Conservation (phyloP, 2,797 vertebrate species). For the Hirundo rustica region DNA sequence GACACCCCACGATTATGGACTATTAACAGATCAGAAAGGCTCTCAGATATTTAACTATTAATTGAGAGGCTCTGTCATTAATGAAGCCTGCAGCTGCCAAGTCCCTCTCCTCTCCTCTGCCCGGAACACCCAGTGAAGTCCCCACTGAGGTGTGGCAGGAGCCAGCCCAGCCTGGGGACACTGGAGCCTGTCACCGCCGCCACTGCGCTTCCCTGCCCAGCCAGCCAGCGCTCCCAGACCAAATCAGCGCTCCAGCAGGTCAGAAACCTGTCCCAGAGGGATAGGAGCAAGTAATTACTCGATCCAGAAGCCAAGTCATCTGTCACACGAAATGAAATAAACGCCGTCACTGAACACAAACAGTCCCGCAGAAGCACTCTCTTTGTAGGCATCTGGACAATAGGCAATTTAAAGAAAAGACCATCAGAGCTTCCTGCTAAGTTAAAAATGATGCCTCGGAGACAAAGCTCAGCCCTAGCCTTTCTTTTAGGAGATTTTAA, state of each 20-base stretch:
- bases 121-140: background rate
- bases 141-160: background rate
- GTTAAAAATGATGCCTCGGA: constrained; percentile 33
- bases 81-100: background rate
- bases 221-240: background rate
- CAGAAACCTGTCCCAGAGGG: background rate
- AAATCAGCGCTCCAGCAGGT: background rate
- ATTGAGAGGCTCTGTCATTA: background rate
- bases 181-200: background rate
- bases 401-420: constrained; percentile 54
- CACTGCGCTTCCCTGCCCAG: accelerated
- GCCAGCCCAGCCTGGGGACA: background rate
- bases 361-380: constrained; percentile 48
- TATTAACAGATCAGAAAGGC: background rate
- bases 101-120: background rate
- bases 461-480: constrained; percentile 14
- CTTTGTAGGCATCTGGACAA: constrained; percentile 28
- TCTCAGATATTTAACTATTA: background rate
- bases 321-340: constrained; percentile 53
- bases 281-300: background rate
- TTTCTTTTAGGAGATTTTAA: constrained; percentile 49
- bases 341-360: background rate
- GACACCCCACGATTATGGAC: background rate
- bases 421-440: constrained; percentile 25
- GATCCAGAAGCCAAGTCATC: constrained; percentile 24